Conservation (phyloP, 2,113 vertebrate genomes). For the Tapirus terrestris region DNA sequence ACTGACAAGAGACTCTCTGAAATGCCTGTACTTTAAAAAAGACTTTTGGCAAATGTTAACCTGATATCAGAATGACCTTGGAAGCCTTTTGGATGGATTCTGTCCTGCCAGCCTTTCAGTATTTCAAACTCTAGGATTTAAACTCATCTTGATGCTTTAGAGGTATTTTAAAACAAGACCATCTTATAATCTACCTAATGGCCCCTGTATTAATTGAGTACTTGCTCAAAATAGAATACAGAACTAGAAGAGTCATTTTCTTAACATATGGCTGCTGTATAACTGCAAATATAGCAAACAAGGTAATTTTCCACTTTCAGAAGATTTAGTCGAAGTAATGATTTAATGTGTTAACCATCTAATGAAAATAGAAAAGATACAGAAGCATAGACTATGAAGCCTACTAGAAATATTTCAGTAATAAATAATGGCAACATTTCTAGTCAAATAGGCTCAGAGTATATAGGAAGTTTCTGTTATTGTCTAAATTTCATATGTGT, state of each 20-base stretch:
- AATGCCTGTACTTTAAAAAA: constrained; percentile 80
- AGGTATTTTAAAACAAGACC: constrained; percentile 81
- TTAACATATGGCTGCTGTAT: constrained; percentile 77
- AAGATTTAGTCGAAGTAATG: constrained; percentile 72
- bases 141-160: constrained; percentile 79
- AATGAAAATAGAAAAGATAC: constrained; percentile 57
- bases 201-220: constrained; percentile 80
- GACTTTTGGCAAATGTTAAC: constrained; percentile 78
- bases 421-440: constrained; percentile 83
- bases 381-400: constrained; percentile 74
- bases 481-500: constrained; percentile 70
- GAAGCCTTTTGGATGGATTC: constrained; percentile 84
- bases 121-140: constrained; percentile 83
- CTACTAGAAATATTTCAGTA: constrained; percentile 77
- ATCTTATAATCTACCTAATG: constrained; percentile 81
- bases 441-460: constrained; percentile 78
- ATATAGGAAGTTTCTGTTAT: constrained; percentile 81
- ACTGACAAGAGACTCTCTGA: constrained; percentile 73
- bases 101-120: constrained; percentile 74
- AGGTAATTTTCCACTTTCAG: constrained; percentile 81
- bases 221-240: constrained; percentile 82
- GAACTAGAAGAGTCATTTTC: constrained; percentile 81
- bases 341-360: constrained; percentile 73
- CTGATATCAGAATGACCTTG: constrained; percentile 86
- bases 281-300: constrained; percentile 79